Percentiles rank a stretch among this genome's conserved stretches.
Evolutionary conservation across 2,888 invertebrate species (phyloP).

Genomic region (Diaperis boleti): DNA sequence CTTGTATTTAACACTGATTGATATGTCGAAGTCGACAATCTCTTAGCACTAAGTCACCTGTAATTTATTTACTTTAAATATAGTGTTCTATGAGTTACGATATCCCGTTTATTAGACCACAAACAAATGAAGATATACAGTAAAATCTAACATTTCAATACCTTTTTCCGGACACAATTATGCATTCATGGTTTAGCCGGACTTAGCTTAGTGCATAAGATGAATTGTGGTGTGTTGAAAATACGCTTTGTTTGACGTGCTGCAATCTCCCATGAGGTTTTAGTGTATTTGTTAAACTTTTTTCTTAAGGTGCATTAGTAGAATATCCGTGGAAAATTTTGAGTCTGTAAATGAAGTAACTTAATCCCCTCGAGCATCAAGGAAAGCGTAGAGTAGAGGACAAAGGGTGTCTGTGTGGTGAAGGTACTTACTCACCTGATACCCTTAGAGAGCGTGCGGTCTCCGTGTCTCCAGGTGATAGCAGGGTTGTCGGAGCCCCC

Average conservation of each 20-base stretch:
- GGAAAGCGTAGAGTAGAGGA: constrained; percentile 33
- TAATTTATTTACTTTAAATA: too few species aligned
- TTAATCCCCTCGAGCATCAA: constrained; percentile 37
- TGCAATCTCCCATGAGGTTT: constrained; percentile 29
- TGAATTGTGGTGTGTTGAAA: constrained; percentile 18
- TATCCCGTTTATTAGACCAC: background rate
- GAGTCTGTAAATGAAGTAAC: constrained; percentile 36
- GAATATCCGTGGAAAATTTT: constrained; percentile 30
- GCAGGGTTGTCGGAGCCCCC: constrained; percentile 64
- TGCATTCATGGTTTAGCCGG: constrained; percentile 9
- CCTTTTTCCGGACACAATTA: constrained; percentile 13
- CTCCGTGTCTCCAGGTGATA: constrained; percentile 70
- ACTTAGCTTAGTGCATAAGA: constrained; percentile 29
- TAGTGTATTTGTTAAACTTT: constrained; percentile 35
- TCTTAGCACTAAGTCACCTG: too few species aligned
- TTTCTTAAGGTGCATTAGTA: constrained; percentile 28
- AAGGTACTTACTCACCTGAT: constrained; percentile 66
- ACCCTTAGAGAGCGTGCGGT: constrained; percentile 67
- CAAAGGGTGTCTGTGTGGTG: constrained; percentile 42
- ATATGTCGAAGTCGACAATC: too few species aligned
- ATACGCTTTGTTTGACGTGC: constrained; percentile 17
- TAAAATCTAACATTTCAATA: constrained; percentile 7
- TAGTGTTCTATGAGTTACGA: too few species aligned
- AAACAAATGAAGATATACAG: background rate
- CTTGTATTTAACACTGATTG: too few species aligned